Percentiles rank a stretch among this genome's conserved stretches.
These are phyloP conservation scores for Peromyscus polionotus DNA, from an alignment of 2,113 vertebrate genomes.

Conservation along the genomic window DNA sequence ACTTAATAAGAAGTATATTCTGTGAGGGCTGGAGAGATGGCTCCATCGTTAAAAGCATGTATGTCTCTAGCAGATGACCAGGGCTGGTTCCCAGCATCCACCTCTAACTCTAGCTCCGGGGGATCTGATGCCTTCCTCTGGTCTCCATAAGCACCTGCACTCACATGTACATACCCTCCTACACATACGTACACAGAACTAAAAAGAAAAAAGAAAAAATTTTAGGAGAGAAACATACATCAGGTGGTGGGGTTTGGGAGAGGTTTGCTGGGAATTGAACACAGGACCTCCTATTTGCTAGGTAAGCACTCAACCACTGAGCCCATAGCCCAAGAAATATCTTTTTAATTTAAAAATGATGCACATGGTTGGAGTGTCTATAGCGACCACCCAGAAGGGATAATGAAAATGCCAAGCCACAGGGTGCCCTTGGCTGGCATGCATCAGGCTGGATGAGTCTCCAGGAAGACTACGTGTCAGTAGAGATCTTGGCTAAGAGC, in stretches of 20 bases:
- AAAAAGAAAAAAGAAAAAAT: neutral
- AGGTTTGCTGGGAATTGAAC: neutral
- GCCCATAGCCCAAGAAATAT: neutral
- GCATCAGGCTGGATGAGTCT: neutral
- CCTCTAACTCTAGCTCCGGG: neutral
- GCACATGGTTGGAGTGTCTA: neutral
- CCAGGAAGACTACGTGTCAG: accelerated
- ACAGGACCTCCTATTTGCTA: neutral
- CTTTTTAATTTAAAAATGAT: neutral
- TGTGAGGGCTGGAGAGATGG: neutral
- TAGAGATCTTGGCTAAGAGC: neutral
- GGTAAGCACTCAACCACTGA: neutral
- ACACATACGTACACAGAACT: neutral
- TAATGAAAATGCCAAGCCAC: neutral
- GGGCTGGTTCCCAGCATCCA: neutral
- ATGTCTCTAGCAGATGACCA: neutral
- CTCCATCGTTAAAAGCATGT: neutral
- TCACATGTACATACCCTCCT: too few species aligned
- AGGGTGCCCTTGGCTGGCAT: neutral
- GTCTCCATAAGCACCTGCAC: neutral
- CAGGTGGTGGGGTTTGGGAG: accelerated
- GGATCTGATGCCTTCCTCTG: neutral
- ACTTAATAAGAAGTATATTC: neutral
- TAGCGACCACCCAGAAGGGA: neutral
- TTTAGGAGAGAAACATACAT: neutral